Evolutionary conservation across 2,113 vertebrate genomes (phyloP).

Genomic region (Microtus richardsoni): DNA sequence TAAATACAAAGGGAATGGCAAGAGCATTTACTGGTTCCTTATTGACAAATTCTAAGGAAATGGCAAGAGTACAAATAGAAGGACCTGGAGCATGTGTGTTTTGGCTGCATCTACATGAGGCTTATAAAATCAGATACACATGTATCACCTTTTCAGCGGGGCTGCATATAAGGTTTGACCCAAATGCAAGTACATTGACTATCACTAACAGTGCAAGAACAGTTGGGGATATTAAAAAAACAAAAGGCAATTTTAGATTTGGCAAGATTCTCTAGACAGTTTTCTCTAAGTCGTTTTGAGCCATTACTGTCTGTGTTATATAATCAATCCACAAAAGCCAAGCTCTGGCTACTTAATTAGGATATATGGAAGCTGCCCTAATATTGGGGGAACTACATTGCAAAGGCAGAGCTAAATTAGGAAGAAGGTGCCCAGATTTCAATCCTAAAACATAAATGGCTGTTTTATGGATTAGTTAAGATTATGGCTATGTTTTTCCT

Average conservation of each 20-base stretch:
- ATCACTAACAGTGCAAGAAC: constrained; percentile 48
- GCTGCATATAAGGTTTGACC: background rate
- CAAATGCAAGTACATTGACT: constrained; percentile 43
- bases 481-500: constrained; percentile 1
- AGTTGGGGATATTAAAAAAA: constrained; percentile 69
- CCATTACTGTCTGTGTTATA: constrained; percentile 57
- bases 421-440: constrained; percentile 32
- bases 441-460: constrained; percentile 36
- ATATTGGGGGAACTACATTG: constrained; percentile 36
- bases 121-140: constrained; percentile 25
- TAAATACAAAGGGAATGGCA: background rate
- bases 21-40: constrained; percentile 19
- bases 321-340: constrained; percentile 64
- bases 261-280: constrained; percentile 64
- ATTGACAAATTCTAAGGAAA: constrained; percentile 39
- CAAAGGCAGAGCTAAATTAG: constrained; percentile 16
- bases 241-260: constrained; percentile 67
- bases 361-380: constrained; percentile 49
- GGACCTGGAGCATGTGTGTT: background rate
- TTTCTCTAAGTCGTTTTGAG: constrained; percentile 66
- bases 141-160: constrained; percentile 43
- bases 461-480: constrained; percentile 31
- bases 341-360: constrained; percentile 65
- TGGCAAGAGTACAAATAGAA: background rate
- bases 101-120: background rate